A percentile compares a stretch with the other conserved stretches of the same genome.
Evolutionary conservation across 1,140 invertebrate species (phyloP).

Genomic region (Drosophila rufa): DNA sequence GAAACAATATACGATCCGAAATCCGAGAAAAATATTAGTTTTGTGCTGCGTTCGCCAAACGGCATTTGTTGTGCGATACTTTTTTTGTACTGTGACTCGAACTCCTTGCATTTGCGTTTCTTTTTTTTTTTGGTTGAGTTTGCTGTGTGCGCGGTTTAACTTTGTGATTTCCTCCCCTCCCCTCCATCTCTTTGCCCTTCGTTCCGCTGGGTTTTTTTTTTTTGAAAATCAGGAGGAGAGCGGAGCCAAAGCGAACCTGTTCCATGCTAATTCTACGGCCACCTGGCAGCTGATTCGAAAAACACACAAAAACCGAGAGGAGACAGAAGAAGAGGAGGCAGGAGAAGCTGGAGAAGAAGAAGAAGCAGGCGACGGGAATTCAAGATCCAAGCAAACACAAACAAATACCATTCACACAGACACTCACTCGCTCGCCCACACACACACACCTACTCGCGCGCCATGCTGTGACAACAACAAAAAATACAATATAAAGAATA

Average conservation of each 20-base stretch:
- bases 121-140: slow-evolving; percentile 34
- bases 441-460: slow-evolving; percentile 9
- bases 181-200: not conserved
- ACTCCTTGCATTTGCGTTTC: slow-evolving; percentile 1
- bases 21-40: slow-evolving; percentile 19
- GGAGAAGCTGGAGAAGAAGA: not conserved
- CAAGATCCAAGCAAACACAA: slow-evolving; percentile 30
- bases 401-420: slow-evolving; percentile 21
- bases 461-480: slow-evolving; percentile 48
- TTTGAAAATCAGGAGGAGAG: slow-evolving; percentile 26
- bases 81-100: slow-evolving; percentile 15
- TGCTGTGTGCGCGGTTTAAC: slow-evolving; percentile 42
- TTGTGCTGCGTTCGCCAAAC: slow-evolving; percentile 21
- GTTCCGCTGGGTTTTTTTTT: not conserved
- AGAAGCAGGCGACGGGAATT: slow-evolving; percentile 19
- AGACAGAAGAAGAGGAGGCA: slow-evolving; percentile 5
- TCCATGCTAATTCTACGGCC: slow-evolving; percentile 70
- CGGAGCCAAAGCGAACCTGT: slow-evolving; percentile 53
- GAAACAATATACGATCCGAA: slow-evolving; percentile 30
- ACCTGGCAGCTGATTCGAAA: slow-evolving; percentile 74
- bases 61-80: slow-evolving; percentile 9
- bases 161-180: slow-evolving; percentile 4
- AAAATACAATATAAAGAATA: slow-evolving; percentile 16
- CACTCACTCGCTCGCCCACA: not conserved
- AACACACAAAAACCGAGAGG: slow-evolving; percentile 14